These are phyloP conservation scores for Ptychochromis oligacanthus DNA, from an alignment of 2,113 vertebrate genomes.

Conservation along the genomic window DNA sequence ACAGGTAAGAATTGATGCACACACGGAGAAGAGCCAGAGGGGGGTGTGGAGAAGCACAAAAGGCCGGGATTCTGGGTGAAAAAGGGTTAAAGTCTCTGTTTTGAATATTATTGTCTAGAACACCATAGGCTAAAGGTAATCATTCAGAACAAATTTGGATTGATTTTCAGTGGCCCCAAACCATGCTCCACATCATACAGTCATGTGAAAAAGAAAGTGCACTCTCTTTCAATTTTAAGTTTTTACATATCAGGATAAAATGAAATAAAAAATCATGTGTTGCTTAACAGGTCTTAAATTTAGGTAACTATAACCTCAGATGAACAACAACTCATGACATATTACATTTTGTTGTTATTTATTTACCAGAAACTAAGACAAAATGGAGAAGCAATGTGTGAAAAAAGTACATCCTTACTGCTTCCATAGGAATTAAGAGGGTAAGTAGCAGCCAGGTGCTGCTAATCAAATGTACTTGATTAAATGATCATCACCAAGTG, in stretches of 20 bases:
- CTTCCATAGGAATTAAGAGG: no score
- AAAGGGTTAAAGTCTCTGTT: background rate
- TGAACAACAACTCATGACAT: background rate
- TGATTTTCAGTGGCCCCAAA: background rate
- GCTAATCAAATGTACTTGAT: no score
- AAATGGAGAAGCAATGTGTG: background rate
- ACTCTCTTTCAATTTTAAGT: background rate
- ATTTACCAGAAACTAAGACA: background rate
- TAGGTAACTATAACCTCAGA: no score
- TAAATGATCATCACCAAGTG: no score
- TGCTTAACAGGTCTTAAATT: no score
- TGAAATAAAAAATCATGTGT: no score
- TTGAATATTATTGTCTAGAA: background rate
- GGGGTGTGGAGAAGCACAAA: no score
- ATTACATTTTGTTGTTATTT: background rate
- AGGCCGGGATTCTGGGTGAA: no score
- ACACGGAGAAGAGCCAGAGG: no score
- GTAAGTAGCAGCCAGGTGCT: no score
- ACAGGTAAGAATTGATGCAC: no score
- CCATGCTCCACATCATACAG: fast-evolving
- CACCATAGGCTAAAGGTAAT: background rate
- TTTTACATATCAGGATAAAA: background rate
- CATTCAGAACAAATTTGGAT: background rate
- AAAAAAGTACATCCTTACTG: background rate
- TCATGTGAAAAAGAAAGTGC: background rate